Percentiles rank a stretch among this genome's conserved stretches.
Conservation (phyloP, 2,888 invertebrate species). For the Nasonia oneida region DNA sequence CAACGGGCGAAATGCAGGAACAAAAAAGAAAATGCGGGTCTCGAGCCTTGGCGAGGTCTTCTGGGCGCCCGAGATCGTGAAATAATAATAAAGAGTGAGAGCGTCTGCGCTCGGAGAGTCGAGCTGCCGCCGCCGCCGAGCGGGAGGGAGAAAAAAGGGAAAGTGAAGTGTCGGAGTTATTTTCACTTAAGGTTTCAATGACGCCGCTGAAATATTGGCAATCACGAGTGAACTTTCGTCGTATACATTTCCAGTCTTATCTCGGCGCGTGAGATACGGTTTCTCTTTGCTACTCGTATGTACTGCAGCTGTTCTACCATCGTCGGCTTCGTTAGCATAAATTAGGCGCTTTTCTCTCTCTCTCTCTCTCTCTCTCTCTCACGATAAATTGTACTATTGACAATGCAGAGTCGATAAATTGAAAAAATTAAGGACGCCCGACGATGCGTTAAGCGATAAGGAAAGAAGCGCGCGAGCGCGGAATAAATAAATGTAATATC, state of each 20-base stretch:
- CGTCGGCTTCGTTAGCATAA: not conserved
- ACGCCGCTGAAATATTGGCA: conserved; percentile 39
- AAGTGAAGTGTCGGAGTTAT: conserved; percentile 52
- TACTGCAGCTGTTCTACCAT: not conserved
- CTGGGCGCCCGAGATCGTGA: not conserved
- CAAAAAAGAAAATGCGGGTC: conserved; percentile 23
- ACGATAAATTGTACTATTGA: not conserved
- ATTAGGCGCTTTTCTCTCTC: not conserved
- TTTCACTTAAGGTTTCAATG: conserved; percentile 51
- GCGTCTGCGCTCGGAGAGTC: not conserved
- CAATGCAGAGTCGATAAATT: not conserved
- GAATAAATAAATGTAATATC: conserved; percentile 5
- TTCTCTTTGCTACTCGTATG: not conserved
- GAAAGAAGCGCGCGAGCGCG: not conserved
- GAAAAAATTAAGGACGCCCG: not conserved
- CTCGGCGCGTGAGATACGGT: no score
- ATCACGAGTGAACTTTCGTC: conserved; percentile 15
- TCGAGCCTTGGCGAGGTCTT: conserved; percentile 13
- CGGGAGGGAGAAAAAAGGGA: conserved; percentile 45
- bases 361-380: no score
- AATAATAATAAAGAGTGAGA: conserved; percentile 38
- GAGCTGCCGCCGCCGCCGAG: conserved; percentile 18
- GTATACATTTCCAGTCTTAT: conserved; percentile 5
- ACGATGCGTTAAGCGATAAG: not conserved
- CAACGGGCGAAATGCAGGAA: conserved; percentile 34